Evolutionary conservation across 1,140 invertebrate species (phyloP).

Genomic region (Heliothis virescens): DNA sequence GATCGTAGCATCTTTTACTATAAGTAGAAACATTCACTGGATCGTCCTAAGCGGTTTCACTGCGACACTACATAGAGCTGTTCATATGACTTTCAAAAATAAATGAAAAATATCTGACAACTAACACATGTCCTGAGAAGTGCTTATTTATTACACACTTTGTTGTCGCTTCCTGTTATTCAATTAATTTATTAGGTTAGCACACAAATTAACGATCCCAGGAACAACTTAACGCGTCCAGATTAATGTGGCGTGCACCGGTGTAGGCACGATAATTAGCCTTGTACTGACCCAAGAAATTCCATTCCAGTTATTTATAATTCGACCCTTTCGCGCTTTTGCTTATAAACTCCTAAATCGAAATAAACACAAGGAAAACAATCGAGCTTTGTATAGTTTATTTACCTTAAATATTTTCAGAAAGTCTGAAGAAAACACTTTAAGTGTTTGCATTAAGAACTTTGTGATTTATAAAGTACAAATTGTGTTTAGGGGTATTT

Average conservation of each 20-base stretch:
- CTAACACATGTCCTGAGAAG: conserved; percentile 67
- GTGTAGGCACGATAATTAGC: conserved; percentile 45
- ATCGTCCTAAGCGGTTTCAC: conserved; percentile 77
- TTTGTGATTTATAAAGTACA: conserved; percentile 39
- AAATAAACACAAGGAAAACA: conserved; percentile 12
- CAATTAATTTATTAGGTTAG: conserved; percentile 79
- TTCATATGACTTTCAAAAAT: conserved; percentile 61
- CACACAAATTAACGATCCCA: conserved; percentile 75
- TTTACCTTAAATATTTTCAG: neutral
- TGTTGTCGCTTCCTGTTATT: conserved; percentile 70
- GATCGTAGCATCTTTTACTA: conserved; percentile 78
- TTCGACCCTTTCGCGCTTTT: conserved; percentile 27
- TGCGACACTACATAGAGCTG: conserved; percentile 73
- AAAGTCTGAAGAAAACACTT: conserved; percentile 28
- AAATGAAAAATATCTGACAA: conserved; percentile 67
- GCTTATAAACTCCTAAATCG: neutral
- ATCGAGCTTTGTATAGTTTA: conserved; percentile 9
- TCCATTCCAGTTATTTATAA: conserved; percentile 27
- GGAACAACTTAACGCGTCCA: conserved; percentile 72
- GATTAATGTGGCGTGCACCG: conserved; percentile 63
- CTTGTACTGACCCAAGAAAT: conserved; percentile 43
- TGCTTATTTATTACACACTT: conserved; percentile 77
- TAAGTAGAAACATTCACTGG: conserved; percentile 70
- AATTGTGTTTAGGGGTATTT: conserved; percentile 61
- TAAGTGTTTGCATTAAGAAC: conserved; percentile 23